Evolutionary conservation across 2,888 invertebrate genomes (phyloP).

Genomic region (Tiliacea citrago): DNA sequence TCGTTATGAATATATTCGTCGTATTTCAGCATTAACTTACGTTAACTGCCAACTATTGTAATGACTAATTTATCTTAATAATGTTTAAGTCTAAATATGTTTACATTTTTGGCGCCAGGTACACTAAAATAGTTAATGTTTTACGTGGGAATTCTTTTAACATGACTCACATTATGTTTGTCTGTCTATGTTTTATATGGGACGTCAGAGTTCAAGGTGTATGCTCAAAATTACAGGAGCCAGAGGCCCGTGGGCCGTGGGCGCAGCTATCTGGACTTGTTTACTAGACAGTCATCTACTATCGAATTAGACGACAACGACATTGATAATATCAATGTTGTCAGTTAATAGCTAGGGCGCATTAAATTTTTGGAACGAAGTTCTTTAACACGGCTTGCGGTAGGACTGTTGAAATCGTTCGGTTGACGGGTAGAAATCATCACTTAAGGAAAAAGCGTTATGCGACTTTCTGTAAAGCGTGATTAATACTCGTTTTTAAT

Average conservation of each 20-base stretch:
- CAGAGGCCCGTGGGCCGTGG: conserved; percentile 3
- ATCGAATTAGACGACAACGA: conserved; percentile 10
- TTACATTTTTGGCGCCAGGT: conserved; percentile 30
- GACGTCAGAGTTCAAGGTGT: conserved; percentile 39
- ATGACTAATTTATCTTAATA: conserved; percentile 38
- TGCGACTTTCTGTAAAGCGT: too few relatives aligned
- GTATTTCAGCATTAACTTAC: conserved; percentile 28
- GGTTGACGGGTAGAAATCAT: too few relatives aligned
- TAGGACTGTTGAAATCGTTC: too few relatives aligned
- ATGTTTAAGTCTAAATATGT: conserved; percentile 44
- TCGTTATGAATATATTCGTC: conserved; percentile 48
- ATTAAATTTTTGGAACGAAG: background rate
- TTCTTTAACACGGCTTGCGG: too few relatives aligned
- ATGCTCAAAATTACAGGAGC: conserved; percentile 25
- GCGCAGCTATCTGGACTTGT: conserved; percentile 7
- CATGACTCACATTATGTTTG: conserved; percentile 33
- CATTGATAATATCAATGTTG: too few relatives aligned
- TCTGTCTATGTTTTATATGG: conserved; percentile 27
- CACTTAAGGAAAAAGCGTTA: too few relatives aligned
- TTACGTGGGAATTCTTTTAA: conserved; percentile 33
- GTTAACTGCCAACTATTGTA: conserved; percentile 41
- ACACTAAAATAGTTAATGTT: conserved; percentile 34
- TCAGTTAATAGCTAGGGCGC: too few relatives aligned
- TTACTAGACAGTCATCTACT: conserved; percentile 6
- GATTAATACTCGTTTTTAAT: too few relatives aligned